A percentile compares a stretch with the other conserved stretches of the same genome.
phyloP scores from a whole-genome alignment of 2,888 invertebrate genomes.

The Epistrophe eligans region DNA sequence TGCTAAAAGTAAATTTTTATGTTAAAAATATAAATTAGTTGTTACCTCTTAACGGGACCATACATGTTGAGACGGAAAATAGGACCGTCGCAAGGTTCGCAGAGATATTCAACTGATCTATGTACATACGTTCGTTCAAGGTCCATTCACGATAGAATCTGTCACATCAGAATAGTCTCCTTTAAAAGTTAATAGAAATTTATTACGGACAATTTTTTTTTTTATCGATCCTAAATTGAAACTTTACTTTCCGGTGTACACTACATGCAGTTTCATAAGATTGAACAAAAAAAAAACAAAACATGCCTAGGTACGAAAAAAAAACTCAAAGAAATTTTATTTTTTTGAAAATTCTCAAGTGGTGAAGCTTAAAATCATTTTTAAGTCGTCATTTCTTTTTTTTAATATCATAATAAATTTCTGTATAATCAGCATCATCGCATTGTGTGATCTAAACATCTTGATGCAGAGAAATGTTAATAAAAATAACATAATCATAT shows the following conservation, averaged over 20 bases:
- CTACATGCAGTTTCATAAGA: neutral
- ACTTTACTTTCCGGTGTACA: neutral
- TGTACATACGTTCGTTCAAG: too few relatives aligned
- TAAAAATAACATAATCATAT: conserved; percentile 4
- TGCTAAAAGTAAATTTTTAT: too few relatives aligned
- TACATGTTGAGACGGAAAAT: too few relatives aligned
- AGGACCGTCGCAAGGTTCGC: too few relatives aligned
- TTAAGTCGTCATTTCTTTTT: conserved; percentile 9
- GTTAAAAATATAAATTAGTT: too few relatives aligned
- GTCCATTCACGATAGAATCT: too few relatives aligned
- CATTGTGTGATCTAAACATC: neutral
- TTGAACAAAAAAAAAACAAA: neutral
- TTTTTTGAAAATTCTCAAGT: neutral
- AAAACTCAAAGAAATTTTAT: neutral
- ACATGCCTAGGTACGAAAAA: neutral
- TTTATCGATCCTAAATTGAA: neutral
- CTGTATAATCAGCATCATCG: neutral
- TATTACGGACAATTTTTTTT: too few relatives aligned
- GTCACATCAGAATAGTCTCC: too few relatives aligned
- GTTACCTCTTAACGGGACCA: too few relatives aligned
- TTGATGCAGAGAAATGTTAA: neutral
- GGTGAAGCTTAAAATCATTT: too few relatives aligned
- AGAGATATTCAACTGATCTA: too few relatives aligned
- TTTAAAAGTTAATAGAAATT: too few relatives aligned
- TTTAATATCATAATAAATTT: neutral